These are phyloP conservation scores for Ophioninae sp. DNA, from an alignment of 2,888 invertebrate species.

Conservation along the genomic window DNA sequence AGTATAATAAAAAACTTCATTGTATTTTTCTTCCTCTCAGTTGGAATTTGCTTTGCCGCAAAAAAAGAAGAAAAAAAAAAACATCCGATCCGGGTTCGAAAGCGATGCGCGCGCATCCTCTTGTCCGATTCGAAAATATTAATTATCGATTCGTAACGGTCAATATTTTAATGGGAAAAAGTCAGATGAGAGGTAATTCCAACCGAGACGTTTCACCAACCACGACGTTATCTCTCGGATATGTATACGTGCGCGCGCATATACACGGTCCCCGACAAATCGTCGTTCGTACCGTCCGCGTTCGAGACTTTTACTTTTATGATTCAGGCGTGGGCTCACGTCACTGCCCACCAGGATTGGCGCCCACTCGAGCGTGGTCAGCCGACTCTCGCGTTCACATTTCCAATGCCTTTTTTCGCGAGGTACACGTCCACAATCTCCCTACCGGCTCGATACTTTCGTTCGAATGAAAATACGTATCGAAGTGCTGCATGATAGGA, in stretches of 20 bases:
- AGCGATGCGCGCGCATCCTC: neutral
- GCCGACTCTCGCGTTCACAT: conserved; percentile 51
- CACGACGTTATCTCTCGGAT: conserved; percentile 34
- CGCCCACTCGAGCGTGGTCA: conserved; percentile 70
- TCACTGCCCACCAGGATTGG: conserved; percentile 70
- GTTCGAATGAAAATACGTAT: conserved; percentile 36
- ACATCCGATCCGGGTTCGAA: neutral
- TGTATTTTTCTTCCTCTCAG: neutral
- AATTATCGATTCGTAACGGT: neutral
- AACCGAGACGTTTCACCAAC: conserved; percentile 36
- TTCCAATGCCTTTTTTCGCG: conserved; percentile 56
- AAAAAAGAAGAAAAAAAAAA: neutral
- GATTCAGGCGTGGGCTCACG: conserved; percentile 72
- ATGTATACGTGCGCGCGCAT: conserved; percentile 41
- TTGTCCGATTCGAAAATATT: conserved; percentile 14
- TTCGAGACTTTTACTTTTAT: conserved; percentile 75
- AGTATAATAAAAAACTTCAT: neutral
- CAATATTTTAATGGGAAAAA: conserved; percentile 21
- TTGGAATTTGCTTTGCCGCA: neutral
- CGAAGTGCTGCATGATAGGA: neutral
- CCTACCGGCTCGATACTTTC: conserved; percentile 57
- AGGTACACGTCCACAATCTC: conserved; percentile 52
- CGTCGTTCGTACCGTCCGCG: conserved; percentile 49
- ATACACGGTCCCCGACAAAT: conserved; percentile 56
- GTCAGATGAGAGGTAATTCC: conserved; percentile 21